Evolutionary conservation across 1,140 invertebrate genomes (phyloP), one percentile per base, ranked within the genome.

Genomic region (Brachionus manjavacas): DNA sequence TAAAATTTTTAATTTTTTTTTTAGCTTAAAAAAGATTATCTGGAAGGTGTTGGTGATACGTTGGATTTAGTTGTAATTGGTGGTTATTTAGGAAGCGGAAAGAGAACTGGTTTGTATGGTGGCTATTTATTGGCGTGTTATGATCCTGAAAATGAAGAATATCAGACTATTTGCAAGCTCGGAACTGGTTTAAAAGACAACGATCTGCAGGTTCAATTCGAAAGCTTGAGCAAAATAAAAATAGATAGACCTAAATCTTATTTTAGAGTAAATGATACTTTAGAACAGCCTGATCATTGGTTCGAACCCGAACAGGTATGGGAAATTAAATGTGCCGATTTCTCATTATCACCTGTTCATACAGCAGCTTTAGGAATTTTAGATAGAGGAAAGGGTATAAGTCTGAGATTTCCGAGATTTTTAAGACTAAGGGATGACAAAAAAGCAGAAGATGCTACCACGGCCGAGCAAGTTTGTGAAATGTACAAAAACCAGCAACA

Each of bases 321-420:
- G 96, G 98, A 99, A 91, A 92, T 99, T 8, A 98, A 98, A 90
- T 98, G 96, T 89, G 98, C 97, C 0, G 98, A 99, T 92, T 92
- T 99, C 25, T 98, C 96, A 7, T 91, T 99, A 28, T 99, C 97
- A 12, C 96, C 98, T 14, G 93, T 95, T 52, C 96, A 99, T 88
- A 92, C 91, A 87, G 97, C 97, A 80, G 97, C 93, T 3, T 88
- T 92, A 46, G 97, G 96, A 85, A 92, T 96, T 87, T 94, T 94
- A 23, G 95, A 98, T 91, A 92, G 93, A 25, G 94, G 95, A 86
- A 95, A 95, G 87, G 97, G 97, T 16, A 96, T 99, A 86, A 99
- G 96, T 1, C 90, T 99, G 14, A 91, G 97, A 68, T 99, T 99
- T 91, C 97, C 97, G 9, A 92, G 97, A 80, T 99, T 97, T 88